These are phyloP conservation scores for Albula glossodonta DNA, from an alignment of 2,113 vertebrate species.

Conservation along the genomic window DNA sequence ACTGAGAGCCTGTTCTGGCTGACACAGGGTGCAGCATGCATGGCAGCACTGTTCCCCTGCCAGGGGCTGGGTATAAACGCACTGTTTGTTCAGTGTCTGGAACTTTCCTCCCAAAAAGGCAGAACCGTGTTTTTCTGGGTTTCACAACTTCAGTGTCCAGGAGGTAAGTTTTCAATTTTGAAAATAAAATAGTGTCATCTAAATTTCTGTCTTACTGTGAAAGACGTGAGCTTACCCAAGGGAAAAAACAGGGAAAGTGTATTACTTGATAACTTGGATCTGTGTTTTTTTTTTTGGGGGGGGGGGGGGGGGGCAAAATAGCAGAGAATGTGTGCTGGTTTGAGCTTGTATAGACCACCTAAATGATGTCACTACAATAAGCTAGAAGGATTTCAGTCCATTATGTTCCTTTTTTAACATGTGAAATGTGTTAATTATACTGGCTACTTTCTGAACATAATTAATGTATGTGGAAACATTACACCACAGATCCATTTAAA, in stretches of 20 bases:
- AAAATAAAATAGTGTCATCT: background rate
- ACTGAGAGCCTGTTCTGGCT: background rate
- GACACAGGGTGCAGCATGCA: background rate
- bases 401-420: background rate
- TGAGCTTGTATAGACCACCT: background rate
- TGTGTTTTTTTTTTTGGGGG: background rate
- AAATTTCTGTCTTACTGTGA: background rate
- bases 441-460: background rate
- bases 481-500: background rate
- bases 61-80: background rate
- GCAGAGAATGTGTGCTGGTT: background rate
- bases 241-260: background rate
- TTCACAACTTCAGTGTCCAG: constrained; percentile 1
- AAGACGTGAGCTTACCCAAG: background rate
- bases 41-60: background rate
- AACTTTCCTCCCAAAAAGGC: constrained; percentile 7
- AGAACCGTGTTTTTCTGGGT: background rate
- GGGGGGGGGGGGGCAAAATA: background rate
- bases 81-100: constrained; percentile 6
- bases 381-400: background rate
- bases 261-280: background rate
- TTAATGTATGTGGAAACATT: background rate
- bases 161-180: background rate
- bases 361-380: background rate
- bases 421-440: background rate